phyloP scores from a whole-genome alignment of 2,888 invertebrate species.

The Capitulum mitella region DNA sequence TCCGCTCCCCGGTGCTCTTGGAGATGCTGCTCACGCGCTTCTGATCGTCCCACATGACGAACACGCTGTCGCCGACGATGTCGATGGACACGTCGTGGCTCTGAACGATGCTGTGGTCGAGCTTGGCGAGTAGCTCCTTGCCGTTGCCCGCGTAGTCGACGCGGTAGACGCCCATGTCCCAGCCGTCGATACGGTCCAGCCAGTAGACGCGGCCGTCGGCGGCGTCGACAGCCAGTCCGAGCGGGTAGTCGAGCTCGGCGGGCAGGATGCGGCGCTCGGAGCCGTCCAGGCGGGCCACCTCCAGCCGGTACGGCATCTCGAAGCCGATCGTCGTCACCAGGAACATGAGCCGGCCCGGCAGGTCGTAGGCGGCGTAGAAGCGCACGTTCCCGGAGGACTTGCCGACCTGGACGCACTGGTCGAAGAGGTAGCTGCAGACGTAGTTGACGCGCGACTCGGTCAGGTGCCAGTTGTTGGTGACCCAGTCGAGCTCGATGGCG shows the following conservation, averaged over 20 bases:
- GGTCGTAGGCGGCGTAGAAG: neutral
- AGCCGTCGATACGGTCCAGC: neutral
- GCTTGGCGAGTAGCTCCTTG: neutral
- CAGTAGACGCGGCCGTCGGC: neutral
- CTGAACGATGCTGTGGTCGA: neutral
- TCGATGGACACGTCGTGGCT: neutral
- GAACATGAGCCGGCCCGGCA: neutral
- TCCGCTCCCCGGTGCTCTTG: neutral
- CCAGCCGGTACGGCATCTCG: neutral
- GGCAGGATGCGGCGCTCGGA: neutral
- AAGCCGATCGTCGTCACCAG: neutral
- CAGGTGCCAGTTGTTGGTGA: neutral
- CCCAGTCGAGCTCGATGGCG: neutral
- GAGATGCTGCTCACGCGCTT: neutral
- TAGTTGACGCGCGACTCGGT: neutral
- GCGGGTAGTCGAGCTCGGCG: neutral
- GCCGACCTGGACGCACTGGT: neutral
- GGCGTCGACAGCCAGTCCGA: neutral
- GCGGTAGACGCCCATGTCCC: neutral
- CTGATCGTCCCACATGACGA: neutral
- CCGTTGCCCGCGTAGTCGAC: neutral
- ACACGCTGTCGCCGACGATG: neutral
- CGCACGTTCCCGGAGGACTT: neutral
- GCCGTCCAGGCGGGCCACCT: neutral
- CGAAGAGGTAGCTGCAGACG: neutral